Evolutionary conservation across 2,113 vertebrate genomes (phyloP), one percentile per base, ranked within the genome.

Genomic region (Accipiter virgatus): DNA sequence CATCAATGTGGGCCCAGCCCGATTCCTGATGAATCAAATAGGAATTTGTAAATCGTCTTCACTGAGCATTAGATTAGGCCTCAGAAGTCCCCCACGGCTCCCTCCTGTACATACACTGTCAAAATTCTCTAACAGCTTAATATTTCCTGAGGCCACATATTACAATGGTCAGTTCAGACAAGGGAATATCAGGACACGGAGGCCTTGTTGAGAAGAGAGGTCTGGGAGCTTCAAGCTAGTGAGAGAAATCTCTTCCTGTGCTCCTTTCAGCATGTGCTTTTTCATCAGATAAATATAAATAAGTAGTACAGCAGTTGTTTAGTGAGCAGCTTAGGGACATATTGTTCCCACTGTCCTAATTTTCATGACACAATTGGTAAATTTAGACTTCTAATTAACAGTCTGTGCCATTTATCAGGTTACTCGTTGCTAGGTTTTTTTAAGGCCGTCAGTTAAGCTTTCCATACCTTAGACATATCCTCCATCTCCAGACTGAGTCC

Each of bases 301-400:
- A 95, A 95, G 68, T 91, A 92, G 86, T 81, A 93, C 56, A 74
- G 92, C 86, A 93, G 92, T 95, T 96, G 88, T 90, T 97, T 88
- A 88, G 85, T 86, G 88, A 92, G 62, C 50, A 86, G 88, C 94
- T 95, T 87, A 94, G 92, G 88, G 95, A 95, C 86, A 95, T 95
- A 95, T 48, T 94, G 88, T 52, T 96, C 96, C 95, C 81, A 81
- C 75, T 92, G 70, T 85, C 94, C 88, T 92, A 95, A 96, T 97
- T 95, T 95, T 95, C 88, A 81, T 94, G 94, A 96, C 93, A 97
- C 81, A 95, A 79, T 58, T 84, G 92, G 91, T 93, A 96, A 95
- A 95, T 95, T 95, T 95, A 95, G 95, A 96, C 77, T 89, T 95
- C 83, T 95, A 95, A 97, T 96, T 95, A 97, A 94, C 92, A 94